A percentile compares a stretch with the other conserved stretches of the same genome.
These are phyloP conservation scores for Colistium nudipinnis DNA, from an alignment of 2,113 vertebrate genomes.

Conservation along the genomic window DNA sequence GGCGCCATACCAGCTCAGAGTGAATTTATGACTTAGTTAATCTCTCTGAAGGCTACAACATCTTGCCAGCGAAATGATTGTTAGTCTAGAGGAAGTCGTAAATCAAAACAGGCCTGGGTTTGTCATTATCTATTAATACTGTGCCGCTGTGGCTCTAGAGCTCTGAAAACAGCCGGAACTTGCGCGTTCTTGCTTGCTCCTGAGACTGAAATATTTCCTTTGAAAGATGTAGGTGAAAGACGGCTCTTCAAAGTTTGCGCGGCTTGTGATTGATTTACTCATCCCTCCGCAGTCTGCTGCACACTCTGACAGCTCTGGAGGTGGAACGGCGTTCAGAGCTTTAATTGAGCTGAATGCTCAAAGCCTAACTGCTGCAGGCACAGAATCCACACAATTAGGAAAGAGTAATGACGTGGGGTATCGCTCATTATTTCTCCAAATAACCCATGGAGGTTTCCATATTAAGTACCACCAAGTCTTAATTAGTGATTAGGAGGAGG, in stretches of 20 bases:
- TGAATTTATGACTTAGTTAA: slow-evolving; percentile 75
- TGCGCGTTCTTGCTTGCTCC: slow-evolving; percentile 36
- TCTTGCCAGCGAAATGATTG: slow-evolving; percentile 73
- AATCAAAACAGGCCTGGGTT: slow-evolving; percentile 72
- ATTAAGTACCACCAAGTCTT: slow-evolving; percentile 60
- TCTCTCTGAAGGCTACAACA: slow-evolving; percentile 65
- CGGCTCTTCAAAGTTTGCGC: slow-evolving; percentile 59
- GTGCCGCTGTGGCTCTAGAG: slow-evolving; percentile 37
- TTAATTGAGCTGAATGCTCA: slow-evolving; percentile 68
- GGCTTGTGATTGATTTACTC: slow-evolving; percentile 73
- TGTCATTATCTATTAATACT: slow-evolving; percentile 78
- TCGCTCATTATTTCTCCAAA: slow-evolving; percentile 72
- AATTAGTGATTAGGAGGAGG: slow-evolving; percentile 59
- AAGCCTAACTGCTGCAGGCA: slow-evolving; percentile 62
- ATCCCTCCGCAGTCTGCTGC: slow-evolving; percentile 57
- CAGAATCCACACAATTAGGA: slow-evolving; percentile 72
- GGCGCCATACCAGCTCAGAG: slow-evolving; percentile 30
- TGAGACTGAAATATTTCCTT: slow-evolving; percentile 42
- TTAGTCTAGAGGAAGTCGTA: slow-evolving; percentile 75
- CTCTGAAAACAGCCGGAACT: slow-evolving; percentile 42
- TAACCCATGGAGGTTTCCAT: slow-evolving; percentile 60
- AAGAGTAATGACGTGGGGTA: slow-evolving; percentile 67
- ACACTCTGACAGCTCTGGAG: slow-evolving; percentile 57
- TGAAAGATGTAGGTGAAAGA: slow-evolving; percentile 58
- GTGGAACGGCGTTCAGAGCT: slow-evolving; percentile 48